These are phyloP conservation scores for Stichopus chloronotus DNA, from an alignment of 35 echinoderm and acorn worm species.

Conservation along the genomic window DNA sequence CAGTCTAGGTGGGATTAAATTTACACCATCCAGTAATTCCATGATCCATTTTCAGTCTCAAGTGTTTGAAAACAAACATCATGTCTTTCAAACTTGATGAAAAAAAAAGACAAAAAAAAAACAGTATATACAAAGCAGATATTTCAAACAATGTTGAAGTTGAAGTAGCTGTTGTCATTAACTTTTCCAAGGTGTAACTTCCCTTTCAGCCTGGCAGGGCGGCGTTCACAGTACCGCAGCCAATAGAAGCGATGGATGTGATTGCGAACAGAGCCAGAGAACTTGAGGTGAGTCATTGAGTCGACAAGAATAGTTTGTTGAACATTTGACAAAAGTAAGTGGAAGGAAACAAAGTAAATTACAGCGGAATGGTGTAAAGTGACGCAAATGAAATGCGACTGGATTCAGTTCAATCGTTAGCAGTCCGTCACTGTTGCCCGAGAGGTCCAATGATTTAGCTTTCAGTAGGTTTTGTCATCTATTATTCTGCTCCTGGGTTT, in stretches of 20 bases:
- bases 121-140: too few species aligned
- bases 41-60: too few species aligned
- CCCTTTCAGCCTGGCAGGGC: slow-evolving; percentile 73
- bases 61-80: too few species aligned
- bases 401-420: background rate
- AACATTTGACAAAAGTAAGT: background rate
- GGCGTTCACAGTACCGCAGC: slow-evolving; percentile 85
- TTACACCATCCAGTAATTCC: too few species aligned
- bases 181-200: too few species aligned
- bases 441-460: background rate
- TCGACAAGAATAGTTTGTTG: background rate
- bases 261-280: slow-evolving; percentile 67
- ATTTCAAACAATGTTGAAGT: too few species aligned
- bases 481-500: too few species aligned
- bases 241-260: slow-evolving; percentile 71
- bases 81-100: too few species aligned
- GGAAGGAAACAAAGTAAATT: background rate
- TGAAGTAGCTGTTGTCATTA: too few species aligned
- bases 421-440: background rate
- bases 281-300: slow-evolving; percentile 58
- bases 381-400: background rate
- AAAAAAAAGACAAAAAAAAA: too few species aligned
- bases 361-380: background rate
- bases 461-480: too few species aligned
- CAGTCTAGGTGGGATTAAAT: too few species aligned